These are phyloP conservation scores for Saccostrea cuccullata DNA, from an alignment of 1,140 invertebrate genomes.

Conservation along the genomic window DNA sequence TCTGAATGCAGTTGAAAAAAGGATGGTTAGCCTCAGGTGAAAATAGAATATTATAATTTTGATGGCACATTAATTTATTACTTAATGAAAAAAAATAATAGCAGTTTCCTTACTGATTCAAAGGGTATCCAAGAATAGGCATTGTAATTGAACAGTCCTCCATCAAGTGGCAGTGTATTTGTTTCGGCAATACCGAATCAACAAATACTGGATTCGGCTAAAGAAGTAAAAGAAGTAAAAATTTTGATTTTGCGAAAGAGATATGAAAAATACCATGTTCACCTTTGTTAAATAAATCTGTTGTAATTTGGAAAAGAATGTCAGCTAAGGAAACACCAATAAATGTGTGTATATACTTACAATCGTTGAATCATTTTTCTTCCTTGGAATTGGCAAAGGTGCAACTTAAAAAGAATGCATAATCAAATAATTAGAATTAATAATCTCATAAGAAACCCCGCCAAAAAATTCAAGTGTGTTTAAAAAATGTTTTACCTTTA, in stretches of 20 bases:
- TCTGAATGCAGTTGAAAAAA: no score
- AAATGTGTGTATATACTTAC: not conserved
- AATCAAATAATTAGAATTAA: no score
- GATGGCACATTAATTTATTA: not conserved
- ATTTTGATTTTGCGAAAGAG: no score
- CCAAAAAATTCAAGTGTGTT: no score
- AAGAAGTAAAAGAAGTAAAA: not conserved
- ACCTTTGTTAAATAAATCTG: no score
- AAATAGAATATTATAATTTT: no score
- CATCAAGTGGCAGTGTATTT: not conserved
- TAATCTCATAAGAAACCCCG: no score
- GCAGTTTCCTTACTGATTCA: not conserved
- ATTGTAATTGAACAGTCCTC: not conserved
- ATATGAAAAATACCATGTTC: no score
- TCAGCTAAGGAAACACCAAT: no score
- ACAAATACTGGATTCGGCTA: not conserved
- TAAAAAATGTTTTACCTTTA: slow-evolving; percentile 2
- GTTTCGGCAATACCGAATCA: slow-evolving; percentile 2
- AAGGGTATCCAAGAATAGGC: not conserved
- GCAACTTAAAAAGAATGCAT: not conserved
- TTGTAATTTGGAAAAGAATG: no score
- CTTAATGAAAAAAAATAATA: no score
- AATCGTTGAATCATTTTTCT: slow-evolving; percentile 1
- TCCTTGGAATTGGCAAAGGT: not conserved
- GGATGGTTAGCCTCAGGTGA: no score